Evolutionary conservation across 1,140 invertebrate genomes (phyloP).

Genomic region (Philopotamus ludificatus): DNA sequence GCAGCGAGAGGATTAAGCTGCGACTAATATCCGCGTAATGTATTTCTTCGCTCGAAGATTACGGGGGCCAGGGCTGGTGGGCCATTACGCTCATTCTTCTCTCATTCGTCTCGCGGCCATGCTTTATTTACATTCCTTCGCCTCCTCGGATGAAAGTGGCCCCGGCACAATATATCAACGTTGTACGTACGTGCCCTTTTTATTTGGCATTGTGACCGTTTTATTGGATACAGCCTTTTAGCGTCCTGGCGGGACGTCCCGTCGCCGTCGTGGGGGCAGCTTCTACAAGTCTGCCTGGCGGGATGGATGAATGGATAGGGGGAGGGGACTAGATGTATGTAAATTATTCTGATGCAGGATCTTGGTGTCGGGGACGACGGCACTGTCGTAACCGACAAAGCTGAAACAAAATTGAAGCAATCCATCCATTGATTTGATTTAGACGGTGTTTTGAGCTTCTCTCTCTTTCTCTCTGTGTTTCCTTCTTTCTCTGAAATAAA

Average conservation of each 20-base stretch:
- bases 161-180: slow-evolving; percentile 28
- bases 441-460: too few relatives aligned
- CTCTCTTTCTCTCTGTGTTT: too few relatives aligned
- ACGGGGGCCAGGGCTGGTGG: not conserved
- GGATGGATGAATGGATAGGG: too few relatives aligned
- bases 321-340: too few relatives aligned
- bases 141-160: slow-evolving; percentile 27
- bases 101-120: slow-evolving; percentile 14
- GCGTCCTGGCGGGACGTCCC: not conserved
- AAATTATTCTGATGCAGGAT: too few relatives aligned
- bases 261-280: not conserved
- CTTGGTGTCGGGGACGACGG: too few relatives aligned
- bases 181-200: slow-evolving; percentile 10
- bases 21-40: slow-evolving; percentile 38
- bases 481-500: too few relatives aligned
- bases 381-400: too few relatives aligned
- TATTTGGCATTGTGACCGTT: slow-evolving; percentile 16
- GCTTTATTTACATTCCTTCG: slow-evolving; percentile 37
- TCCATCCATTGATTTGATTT: too few relatives aligned
- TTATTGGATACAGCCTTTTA: slow-evolving; percentile 17
- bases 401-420: too few relatives aligned
- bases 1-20: slow-evolving; percentile 37
- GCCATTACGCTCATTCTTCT: slow-evolving; percentile 18
- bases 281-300: too few relatives aligned
- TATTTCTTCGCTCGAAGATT: slow-evolving; percentile 20